Evolutionary conservation across 2,888 invertebrate species (phyloP).

Genomic region (Hybos culiciformis): DNA sequence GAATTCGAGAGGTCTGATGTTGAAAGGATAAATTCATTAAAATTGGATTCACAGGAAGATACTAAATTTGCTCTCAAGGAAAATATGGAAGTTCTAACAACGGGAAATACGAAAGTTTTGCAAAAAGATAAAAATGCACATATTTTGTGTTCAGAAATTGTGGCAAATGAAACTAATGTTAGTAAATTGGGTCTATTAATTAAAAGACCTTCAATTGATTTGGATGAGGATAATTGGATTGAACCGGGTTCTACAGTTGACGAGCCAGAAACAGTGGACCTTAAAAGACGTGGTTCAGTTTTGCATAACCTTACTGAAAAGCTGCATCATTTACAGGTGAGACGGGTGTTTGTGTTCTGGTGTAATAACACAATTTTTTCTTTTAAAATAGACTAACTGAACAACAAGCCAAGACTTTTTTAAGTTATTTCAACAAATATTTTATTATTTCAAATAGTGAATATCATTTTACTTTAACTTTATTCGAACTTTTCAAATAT

Average conservation of each 20-base stretch:
- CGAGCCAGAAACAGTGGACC: constrained; percentile 22
- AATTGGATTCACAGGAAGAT: too few relatives aligned
- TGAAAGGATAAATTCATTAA: too few relatives aligned
- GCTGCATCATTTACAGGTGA: constrained; percentile 19
- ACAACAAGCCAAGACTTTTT: too few relatives aligned
- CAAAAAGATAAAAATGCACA: constrained; percentile 1
- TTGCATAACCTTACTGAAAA: constrained; percentile 25
- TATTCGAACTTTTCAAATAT: too few relatives aligned
- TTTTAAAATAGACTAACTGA: too few relatives aligned
- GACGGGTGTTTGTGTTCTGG: too few relatives aligned
- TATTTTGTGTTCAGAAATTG: not conserved
- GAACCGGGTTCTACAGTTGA: constrained; percentile 28
- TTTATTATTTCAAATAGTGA: too few relatives aligned
- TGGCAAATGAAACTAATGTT: constrained; percentile 4
- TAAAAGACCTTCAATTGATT: constrained; percentile 12
- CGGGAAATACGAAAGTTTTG: constrained; percentile 1
- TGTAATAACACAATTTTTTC: too few relatives aligned
- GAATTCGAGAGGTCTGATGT: too few relatives aligned
- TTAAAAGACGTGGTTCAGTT: constrained; percentile 18
- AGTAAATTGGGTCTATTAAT: constrained; percentile 9
- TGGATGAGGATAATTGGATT: constrained; percentile 25
- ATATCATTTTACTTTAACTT: too few relatives aligned
- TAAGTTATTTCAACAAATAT: too few relatives aligned
- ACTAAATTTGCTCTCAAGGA: too few relatives aligned
- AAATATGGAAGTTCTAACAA: not conserved